Conservation (phyloP, 2,113 vertebrate genomes). For the Diadophis punctatus region DNA sequence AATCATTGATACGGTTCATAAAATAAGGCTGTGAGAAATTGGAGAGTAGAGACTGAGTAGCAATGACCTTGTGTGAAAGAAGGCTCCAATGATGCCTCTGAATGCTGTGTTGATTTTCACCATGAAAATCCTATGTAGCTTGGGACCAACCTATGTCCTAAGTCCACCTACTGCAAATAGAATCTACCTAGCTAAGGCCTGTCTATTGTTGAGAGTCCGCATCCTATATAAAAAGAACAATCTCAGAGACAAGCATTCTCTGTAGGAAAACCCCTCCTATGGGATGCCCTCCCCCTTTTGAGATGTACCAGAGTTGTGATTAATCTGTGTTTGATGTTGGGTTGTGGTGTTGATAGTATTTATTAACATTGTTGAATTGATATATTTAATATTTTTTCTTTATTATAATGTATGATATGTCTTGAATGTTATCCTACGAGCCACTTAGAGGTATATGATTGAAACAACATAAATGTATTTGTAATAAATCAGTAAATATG, state of each 20-base stretch:
- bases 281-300: neutral
- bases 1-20: neutral
- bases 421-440: neutral
- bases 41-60: neutral
- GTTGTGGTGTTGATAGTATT: neutral
- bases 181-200: neutral
- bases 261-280: neutral
- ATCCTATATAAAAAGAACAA: neutral
- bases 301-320: neutral
- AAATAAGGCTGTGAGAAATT: neutral
- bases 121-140: neutral
- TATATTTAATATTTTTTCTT: neutral
- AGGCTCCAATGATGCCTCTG: neutral
- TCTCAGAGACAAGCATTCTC: neutral
- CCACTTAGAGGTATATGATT: neutral
- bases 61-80: neutral
- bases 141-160: neutral
- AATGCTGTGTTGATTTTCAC: neutral
- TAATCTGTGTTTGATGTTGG: neutral
- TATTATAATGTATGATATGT: neutral
- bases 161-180: neutral
- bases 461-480: neutral
- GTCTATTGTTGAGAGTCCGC: neutral
- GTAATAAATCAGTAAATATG: neutral
- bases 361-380: neutral